These are phyloP conservation scores for Aleiodes testaceus DNA, from an alignment of 2,888 invertebrate genomes.

Conservation along the genomic window DNA sequence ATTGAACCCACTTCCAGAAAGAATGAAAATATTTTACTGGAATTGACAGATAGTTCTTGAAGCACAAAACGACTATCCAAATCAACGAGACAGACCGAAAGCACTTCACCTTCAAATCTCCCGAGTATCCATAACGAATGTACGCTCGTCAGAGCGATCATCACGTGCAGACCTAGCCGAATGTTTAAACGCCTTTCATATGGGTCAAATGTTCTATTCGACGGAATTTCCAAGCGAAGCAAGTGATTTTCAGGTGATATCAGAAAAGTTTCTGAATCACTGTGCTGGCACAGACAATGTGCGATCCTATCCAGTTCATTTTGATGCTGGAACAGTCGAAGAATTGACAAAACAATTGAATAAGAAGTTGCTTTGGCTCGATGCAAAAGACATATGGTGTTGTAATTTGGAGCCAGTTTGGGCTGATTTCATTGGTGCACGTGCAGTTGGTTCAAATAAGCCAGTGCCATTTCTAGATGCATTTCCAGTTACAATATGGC, in stretches of 20 bases:
- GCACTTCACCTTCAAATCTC: slow-evolving; percentile 90
- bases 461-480: slow-evolving; percentile 89
- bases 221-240: slow-evolving; percentile 83
- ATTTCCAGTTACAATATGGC: slow-evolving; percentile 91
- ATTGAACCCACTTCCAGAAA: background rate
- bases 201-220: slow-evolving; percentile 84
- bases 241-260: slow-evolving; percentile 84
- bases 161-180: slow-evolving; percentile 87
- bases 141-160: slow-evolving; percentile 77
- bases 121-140: slow-evolving; percentile 82
- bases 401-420: slow-evolving; percentile 91
- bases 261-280: slow-evolving; percentile 88
- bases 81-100: slow-evolving; percentile 90
- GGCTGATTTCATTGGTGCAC: slow-evolving; percentile 92
- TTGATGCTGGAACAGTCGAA: slow-evolving; percentile 68
- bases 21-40: slow-evolving; percentile 18
- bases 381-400: slow-evolving; percentile 92
- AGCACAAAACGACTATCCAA: slow-evolving; percentile 83
- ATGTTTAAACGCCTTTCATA: slow-evolving; percentile 84
- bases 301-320: slow-evolving; percentile 62
- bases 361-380: slow-evolving; percentile 82
- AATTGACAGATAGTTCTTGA: slow-evolving; percentile 83
- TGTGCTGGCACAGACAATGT: slow-evolving; percentile 71
- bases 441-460: slow-evolving; percentile 82
- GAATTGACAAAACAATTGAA: slow-evolving; percentile 75